These are phyloP conservation scores for Timandra comae DNA, from an alignment of 2,888 invertebrate species.

Conservation along the genomic window DNA sequence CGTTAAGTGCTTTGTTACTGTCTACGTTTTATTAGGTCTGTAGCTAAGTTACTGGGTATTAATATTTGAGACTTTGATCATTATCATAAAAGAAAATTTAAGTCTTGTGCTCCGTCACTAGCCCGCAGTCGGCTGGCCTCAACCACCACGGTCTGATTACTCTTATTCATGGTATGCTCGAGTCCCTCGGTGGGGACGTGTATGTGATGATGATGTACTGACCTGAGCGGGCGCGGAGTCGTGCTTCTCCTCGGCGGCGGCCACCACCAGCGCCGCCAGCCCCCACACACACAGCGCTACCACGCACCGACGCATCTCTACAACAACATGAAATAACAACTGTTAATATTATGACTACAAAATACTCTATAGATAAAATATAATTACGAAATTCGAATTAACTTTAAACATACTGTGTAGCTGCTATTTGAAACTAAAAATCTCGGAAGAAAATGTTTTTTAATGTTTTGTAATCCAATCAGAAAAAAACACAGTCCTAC, in stretches of 20 bases:
- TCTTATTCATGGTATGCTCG: too few species aligned
- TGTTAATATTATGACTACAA: constrained; percentile 22
- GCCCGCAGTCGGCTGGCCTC: too few species aligned
- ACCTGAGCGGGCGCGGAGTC: constrained; percentile 47
- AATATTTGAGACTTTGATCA: too few species aligned
- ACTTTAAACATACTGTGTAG: neutral
- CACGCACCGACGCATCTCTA: constrained; percentile 65
- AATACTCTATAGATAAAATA: constrained; percentile 6
- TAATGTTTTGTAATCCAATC: neutral
- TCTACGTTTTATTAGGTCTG: too few species aligned
- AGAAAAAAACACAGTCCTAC: neutral
- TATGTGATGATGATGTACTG: too few species aligned
- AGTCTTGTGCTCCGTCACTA: too few species aligned
- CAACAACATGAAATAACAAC: too few species aligned
- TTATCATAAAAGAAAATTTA: too few species aligned
- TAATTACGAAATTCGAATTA: neutral
- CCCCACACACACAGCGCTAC: constrained; percentile 62
- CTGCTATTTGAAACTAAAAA: neutral
- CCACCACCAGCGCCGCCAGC: constrained; percentile 53
- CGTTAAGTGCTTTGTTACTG: too few species aligned
- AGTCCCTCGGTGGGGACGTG: neutral
- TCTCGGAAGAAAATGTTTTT: neutral
- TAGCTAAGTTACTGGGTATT: too few species aligned
- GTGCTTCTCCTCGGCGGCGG: constrained; percentile 41
- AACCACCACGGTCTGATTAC: too few species aligned